A percentile compares a stretch with the other conserved stretches of the same genome.
Evolutionary conservation across 2,888 invertebrate genomes (phyloP).

Genomic region (Dolichopus griseipennis): DNA sequence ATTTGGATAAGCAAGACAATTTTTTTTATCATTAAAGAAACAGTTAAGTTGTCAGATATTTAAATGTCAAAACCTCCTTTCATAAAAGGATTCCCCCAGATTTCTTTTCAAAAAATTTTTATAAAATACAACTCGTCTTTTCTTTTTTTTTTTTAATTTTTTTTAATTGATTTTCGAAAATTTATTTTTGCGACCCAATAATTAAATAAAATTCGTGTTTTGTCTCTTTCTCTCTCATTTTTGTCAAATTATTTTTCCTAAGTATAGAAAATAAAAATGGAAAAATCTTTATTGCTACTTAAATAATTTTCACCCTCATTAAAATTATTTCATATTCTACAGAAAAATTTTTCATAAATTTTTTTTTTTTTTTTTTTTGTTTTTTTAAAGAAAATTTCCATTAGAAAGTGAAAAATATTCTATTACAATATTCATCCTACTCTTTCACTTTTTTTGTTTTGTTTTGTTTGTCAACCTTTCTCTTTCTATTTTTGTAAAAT

Average conservation of each 20-base stretch:
- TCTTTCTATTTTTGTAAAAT: neutral
- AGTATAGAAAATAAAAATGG: too few relatives aligned
- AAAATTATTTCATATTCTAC: neutral
- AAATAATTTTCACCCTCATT: neutral
- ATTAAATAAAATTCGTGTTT: neutral
- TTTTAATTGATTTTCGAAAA: neutral
- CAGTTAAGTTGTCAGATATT: too few relatives aligned
- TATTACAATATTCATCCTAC: too few relatives aligned
- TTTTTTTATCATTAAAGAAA: too few relatives aligned
- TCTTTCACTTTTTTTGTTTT: too few relatives aligned
- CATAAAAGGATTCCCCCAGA: too few relatives aligned
- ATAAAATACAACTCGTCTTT: too few relatives aligned
- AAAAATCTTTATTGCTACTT: neutral
- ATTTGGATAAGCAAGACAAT: too few relatives aligned
- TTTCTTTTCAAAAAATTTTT: too few relatives aligned
- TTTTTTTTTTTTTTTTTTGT: neutral
- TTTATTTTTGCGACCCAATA: neutral
- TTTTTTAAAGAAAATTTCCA: neutral
- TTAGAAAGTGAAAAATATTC: neutral
- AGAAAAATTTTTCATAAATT: too few relatives aligned
- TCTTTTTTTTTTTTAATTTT: too few relatives aligned
- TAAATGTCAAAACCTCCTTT: too few relatives aligned
- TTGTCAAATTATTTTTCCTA: neutral
- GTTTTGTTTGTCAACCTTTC: neutral
- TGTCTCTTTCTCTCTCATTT: neutral